Base-by-base conservation (phyloP, 2,113 vertebrate species). In the Rhinolophus sinicus region DNA sequence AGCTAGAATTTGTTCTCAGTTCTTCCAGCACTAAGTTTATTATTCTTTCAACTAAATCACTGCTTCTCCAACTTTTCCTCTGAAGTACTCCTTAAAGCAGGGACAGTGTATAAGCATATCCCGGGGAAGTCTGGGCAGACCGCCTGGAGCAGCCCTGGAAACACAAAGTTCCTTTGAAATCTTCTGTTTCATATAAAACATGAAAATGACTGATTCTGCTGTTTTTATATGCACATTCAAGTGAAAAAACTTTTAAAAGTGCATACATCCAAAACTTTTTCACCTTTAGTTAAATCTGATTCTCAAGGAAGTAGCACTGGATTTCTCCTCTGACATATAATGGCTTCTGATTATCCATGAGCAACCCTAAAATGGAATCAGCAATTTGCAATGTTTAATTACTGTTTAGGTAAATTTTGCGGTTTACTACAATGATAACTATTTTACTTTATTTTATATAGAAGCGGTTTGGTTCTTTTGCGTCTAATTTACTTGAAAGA, bases 81-180 rank as follows among this genome's bases (percentile, higher is more conserved):
- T 98, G 96, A 98, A 97, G 97, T 97, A 54, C n/a, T 96, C 83
- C 97, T 96, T 96, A 91, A 97, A 95, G 92, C 73, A 62, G 83
- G 64, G 92, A 94, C 93, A 96, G 35, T 93, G 77, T 56, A 70
- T 84, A 64, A 87, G 95, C 83, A 52, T 54, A 35, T 93, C 92
- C 92, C 89, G 50, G 64, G 97, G 15, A 97, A 95, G 92, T 93
- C 93, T 47, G 93, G 96, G 96, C 93, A 89, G 91, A 97, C 91
- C 97, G 97, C 97, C 97, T 89, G 97, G 54, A 97, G 97, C 94
- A 84, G 86, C 97, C 97, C 96, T 35, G 96, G 86, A 93, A 98
- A 98, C 97, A 98, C 75, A 97, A 95, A 97, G 94, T 75, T 60
- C 96, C 97, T 98, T 98, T 98, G 97, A 98, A 97, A 97, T 76